Conservation (phyloP, 2,113 vertebrate species). For the Alosa alosa region DNA sequence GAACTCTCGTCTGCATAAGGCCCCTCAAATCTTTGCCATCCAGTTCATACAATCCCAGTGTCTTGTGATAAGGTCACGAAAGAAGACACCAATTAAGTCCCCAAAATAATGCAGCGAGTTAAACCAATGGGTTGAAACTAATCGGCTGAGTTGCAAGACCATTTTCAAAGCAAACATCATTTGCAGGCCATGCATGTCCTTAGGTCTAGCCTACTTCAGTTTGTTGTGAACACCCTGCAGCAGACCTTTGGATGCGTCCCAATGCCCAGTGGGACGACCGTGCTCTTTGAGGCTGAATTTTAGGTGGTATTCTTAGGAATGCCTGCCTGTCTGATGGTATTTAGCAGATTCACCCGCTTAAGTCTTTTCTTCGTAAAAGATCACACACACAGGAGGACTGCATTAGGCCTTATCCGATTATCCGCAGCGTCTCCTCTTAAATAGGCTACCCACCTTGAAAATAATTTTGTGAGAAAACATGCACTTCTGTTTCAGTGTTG, state of each 20-base stretch:
- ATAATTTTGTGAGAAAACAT: background rate
- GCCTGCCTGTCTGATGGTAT: background rate
- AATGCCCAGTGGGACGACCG: background rate
- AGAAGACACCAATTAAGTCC: background rate
- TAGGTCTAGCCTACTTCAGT: background rate
- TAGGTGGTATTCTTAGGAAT: background rate
- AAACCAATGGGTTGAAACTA: background rate
- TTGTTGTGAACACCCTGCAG: background rate
- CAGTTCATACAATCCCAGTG: background rate
- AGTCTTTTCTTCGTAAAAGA: background rate
- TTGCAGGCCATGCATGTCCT: background rate
- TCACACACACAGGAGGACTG: too few species aligned
- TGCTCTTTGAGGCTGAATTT: background rate
- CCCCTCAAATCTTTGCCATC: background rate
- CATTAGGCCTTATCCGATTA: background rate
- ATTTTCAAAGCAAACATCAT: background rate
- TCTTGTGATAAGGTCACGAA: background rate
- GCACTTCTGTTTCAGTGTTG: background rate
- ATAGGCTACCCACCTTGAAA: background rate
- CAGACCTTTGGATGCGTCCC: background rate
- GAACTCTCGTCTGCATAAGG: background rate
- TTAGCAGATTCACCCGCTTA: background rate
- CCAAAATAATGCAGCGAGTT: background rate
- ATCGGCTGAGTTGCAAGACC: background rate
- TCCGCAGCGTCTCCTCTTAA: background rate